A percentile compares a stretch with the other conserved stretches of the same genome.
phyloP scores from a whole-genome alignment of 2,113 vertebrate species.

The Phasianus colchicus region DNA sequence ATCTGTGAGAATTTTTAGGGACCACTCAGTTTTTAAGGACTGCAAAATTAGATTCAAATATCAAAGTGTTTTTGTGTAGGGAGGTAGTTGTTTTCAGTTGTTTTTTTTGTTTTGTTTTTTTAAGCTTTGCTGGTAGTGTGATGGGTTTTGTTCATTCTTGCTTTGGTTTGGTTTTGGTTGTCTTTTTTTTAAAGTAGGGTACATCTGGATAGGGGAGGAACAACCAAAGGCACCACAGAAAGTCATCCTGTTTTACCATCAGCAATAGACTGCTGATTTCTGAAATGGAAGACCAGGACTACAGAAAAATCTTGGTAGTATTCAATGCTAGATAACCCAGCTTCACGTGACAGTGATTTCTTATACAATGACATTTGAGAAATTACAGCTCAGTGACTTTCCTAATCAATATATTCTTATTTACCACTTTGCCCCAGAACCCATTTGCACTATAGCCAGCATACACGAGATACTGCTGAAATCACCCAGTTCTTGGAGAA shows the following conservation, averaged over 20 bases:
- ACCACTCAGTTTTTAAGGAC: background rate
- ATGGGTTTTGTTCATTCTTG: background rate
- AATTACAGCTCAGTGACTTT: conserved; percentile 8
- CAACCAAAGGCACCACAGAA: background rate
- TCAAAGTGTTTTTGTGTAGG: background rate
- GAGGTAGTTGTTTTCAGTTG: fast-evolving
- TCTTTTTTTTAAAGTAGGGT: background rate
- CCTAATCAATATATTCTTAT: conserved; percentile 22
- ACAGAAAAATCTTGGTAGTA: background rate
- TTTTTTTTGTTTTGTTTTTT: background rate
- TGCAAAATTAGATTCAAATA: background rate
- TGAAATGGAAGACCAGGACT: background rate
- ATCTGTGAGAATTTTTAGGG: background rate
- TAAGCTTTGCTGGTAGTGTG: background rate
- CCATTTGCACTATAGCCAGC: background rate
- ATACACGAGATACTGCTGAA: background rate
- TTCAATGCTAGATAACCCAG: background rate
- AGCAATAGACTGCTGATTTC: background rate
- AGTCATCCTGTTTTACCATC: background rate
- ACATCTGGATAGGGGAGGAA: background rate
- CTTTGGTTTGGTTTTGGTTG: background rate
- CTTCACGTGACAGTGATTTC: background rate
- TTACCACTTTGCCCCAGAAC: background rate
- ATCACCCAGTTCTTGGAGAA: background rate
- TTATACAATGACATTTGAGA: conserved; percentile 38